Conservation (phyloP, 2,113 vertebrate genomes). For the Scomber japonicus region DNA sequence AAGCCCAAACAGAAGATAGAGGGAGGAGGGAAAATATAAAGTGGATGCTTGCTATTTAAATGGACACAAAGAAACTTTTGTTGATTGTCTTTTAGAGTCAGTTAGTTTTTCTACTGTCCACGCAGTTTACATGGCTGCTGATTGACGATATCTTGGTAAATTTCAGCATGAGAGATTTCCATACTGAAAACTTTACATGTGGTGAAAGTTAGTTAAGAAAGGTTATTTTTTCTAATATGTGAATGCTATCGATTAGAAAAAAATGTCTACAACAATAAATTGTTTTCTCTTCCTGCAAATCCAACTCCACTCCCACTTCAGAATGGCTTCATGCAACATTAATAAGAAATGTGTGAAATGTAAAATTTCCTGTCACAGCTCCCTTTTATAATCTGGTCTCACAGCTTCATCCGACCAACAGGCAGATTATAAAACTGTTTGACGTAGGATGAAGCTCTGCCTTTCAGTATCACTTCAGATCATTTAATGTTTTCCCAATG, state of each 20-base stretch:
- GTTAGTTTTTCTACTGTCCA: not conserved
- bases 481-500: too few species aligned
- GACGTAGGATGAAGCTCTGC: too few species aligned
- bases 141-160: not conserved
- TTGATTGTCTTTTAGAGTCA: constrained; percentile 29
- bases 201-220: not conserved
- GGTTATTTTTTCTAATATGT: constrained; percentile 58
- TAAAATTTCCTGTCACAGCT: not conserved
- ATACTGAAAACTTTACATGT: not conserved
- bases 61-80: constrained; percentile 7
- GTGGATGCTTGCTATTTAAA: constrained; percentile 45
- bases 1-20: constrained; percentile 64
- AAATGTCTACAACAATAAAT: constrained; percentile 52
- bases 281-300: constrained; percentile 18
- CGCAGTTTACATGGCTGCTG: not conserved
- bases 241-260: constrained; percentile 23
- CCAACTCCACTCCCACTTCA: not conserved
- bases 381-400: too few species aligned
- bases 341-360: not conserved
- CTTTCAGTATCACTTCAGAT: too few species aligned
- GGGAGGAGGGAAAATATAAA: constrained; percentile 43
- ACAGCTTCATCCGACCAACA: too few species aligned
- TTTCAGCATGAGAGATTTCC: not conserved
- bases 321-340: not conserved
- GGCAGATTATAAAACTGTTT: too few species aligned